Base-by-base conservation (phyloP, 1,140 invertebrate species). In the Polypedilum pembai region DNA sequence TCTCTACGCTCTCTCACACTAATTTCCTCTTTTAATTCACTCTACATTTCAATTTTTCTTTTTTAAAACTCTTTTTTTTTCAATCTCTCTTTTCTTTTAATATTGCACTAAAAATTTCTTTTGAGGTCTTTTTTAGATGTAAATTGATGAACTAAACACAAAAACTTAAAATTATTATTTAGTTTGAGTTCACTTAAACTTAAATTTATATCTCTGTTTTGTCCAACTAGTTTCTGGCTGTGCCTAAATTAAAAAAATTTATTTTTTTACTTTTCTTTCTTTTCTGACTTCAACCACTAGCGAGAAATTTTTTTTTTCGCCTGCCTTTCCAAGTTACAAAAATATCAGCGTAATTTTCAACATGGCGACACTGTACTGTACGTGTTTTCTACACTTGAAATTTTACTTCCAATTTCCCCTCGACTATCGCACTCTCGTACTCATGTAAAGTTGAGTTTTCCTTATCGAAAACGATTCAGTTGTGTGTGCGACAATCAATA, bases 291-390 rank as follows among this genome's bases (percentile, higher is more conserved):
- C 65, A 69, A 69, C 65, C 65, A 69, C 65, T 21, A 69, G 65
- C 65, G 65, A 69, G 65, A 69, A 69, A 69, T 8, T 69, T 56
- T 56, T 56, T 69, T 66, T 21, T 69, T 69, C 65, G 65, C 45
- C 45, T 56, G 45, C 45, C 24, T 56, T 69, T 69, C 65, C 65
- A 69, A 69, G 65, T 69, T 69, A 69, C 17, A 69, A 69, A 69
- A 69, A 69, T 69, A 69, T 69, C 65, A 69, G 65, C 65, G 65
- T 69, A 69, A 69, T 69, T 56, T 69, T 69, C 65, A 69, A 69
- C 65, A 69, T 69, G 65, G 65, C 65, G 65, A 69, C 17, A 56
- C 45, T 33, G 45, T 56, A 56, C 45, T 56, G 45, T 56, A 56
- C 45, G 45, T 56, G 45, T 56, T 56, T n/a, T 56, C n/a, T 56